These are phyloP conservation scores for Aelia acuminata DNA, from an alignment of 2,888 invertebrate genomes.

Conservation along the genomic window DNA sequence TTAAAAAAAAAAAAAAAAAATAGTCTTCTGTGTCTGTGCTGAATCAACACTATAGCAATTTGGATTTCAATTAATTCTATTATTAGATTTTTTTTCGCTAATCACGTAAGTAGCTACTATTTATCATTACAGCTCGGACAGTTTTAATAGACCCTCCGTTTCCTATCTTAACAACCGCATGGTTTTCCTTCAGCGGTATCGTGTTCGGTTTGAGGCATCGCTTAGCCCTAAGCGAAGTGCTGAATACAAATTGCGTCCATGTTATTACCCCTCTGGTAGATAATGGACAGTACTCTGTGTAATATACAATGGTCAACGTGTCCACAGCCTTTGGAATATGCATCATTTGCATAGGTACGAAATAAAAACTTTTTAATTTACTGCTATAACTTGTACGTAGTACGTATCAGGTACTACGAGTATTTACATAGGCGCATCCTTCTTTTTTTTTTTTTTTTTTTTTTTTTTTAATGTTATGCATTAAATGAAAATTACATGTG, in stretches of 20 bases:
- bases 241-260: constrained; percentile 45
- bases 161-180: not conserved
- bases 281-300: not conserved
- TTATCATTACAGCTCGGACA: not conserved
- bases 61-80: constrained; percentile 15
- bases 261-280: not conserved
- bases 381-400: not conserved
- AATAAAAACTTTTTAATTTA: not conserved
- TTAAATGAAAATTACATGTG: not conserved
- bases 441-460: too few relatives aligned
- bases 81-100: not conserved
- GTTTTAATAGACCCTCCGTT: not conserved
- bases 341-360: not conserved
- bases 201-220: not conserved
- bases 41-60: not conserved
- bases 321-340: not conserved
- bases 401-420: not conserved
- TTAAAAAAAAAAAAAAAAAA: not conserved
- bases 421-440: too few relatives aligned
- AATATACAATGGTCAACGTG: constrained; percentile 17
- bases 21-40: not conserved
- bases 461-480: not conserved
- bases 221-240: not conserved
- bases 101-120: not conserved
- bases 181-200: not conserved